A percentile compares a stretch with the other conserved stretches of the same genome.
These are phyloP conservation scores for Pemphigus obesinymphae DNA, from an alignment of 1,140 invertebrate genomes.

Conservation along the genomic window DNA sequence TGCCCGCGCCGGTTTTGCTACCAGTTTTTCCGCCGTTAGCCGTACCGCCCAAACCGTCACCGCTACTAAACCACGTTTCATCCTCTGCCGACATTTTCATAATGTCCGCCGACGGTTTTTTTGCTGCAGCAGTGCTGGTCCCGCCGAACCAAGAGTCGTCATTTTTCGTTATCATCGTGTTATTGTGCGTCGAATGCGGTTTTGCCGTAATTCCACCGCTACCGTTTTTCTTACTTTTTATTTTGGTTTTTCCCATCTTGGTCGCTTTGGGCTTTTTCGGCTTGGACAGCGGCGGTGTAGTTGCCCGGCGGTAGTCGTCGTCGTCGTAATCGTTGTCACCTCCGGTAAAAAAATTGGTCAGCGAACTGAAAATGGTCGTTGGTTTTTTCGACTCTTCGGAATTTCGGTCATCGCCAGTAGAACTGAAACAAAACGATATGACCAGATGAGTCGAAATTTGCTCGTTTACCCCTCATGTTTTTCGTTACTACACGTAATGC, in stretches of 20 bases:
- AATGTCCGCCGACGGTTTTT: too few relatives aligned
- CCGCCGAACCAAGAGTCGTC: background rate
- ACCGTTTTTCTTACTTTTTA: background rate
- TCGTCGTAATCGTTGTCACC: background rate
- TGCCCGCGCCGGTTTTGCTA: too few relatives aligned
- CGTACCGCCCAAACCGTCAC: too few relatives aligned
- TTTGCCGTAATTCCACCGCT: background rate
- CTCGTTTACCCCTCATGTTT: too few relatives aligned
- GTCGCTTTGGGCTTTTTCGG: background rate
- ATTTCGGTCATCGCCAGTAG: accelerated
- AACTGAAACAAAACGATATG: background rate
- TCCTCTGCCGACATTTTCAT: too few relatives aligned
- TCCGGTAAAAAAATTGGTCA: background rate
- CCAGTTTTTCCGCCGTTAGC: too few relatives aligned
- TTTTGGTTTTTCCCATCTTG: background rate
- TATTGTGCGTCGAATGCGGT: background rate
- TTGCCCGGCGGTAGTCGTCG: accelerated
- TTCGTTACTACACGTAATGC: too few relatives aligned
- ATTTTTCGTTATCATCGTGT: background rate
- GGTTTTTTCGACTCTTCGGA: background rate
- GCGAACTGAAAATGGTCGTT: background rate
- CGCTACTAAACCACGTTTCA: too few relatives aligned
- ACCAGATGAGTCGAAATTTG: background rate
- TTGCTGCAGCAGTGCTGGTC: background rate
- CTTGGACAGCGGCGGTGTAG: background rate